Conservation (phyloP, 2,113 vertebrate genomes). For the Sardina pilchardus region DNA sequence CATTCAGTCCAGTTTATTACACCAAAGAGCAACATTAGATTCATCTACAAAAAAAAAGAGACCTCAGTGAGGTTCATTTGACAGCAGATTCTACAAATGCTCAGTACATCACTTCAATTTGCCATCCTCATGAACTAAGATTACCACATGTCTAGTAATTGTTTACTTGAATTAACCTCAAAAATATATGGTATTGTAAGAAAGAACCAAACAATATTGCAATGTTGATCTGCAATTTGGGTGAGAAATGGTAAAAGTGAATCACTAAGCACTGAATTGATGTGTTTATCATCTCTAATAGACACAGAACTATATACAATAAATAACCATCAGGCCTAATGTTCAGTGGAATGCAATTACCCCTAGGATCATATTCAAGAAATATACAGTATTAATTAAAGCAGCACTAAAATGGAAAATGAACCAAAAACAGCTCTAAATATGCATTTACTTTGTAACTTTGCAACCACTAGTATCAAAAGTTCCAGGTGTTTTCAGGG, state of each 20-base stretch:
- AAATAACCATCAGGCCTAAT: not conserved
- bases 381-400: not conserved
- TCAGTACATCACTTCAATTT: not conserved
- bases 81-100: not conserved
- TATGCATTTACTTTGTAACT: not conserved
- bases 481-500: not conserved
- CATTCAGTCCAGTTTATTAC: not conserved
- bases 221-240: not conserved
- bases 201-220: constrained; percentile 33
- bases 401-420: not conserved
- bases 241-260: not conserved
- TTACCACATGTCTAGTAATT: not conserved
- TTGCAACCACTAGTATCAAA: not conserved
- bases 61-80: not conserved
- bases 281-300: not conserved
- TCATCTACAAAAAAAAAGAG: not conserved
- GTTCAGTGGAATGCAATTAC: not conserved
- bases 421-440: not conserved
- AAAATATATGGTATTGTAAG: not conserved
- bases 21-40: not conserved
- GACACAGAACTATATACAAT: not conserved
- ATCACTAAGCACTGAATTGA: not conserved
- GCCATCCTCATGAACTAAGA: not conserved
- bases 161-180: not conserved
- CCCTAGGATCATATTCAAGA: not conserved